Evolutionary conservation across 2,888 invertebrate genomes (phyloP).

Genomic region (Ophion ellenae): DNA sequence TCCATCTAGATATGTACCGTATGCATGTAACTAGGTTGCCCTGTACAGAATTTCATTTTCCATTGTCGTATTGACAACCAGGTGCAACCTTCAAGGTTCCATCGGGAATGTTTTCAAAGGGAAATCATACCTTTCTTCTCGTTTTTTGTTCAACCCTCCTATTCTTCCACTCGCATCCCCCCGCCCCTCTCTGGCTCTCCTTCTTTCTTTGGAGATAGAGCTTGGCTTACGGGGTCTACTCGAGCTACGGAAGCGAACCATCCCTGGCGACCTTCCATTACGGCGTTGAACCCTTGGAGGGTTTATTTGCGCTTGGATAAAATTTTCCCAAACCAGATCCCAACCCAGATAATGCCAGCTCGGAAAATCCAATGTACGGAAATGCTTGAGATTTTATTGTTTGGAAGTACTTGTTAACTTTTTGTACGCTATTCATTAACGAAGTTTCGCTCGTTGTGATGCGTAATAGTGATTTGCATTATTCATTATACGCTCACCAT

Average conservation of each 20-base stretch:
- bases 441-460: no score
- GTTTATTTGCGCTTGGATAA: neutral
- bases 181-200: conserved; percentile 23
- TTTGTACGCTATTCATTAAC: no score
- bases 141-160: conserved; percentile 44
- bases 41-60: conserved; percentile 51
- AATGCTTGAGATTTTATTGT: no score
- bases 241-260: conserved; percentile 8
- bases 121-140: conserved; percentile 40
- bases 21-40: conserved; percentile 34
- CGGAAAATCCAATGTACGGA: neutral
- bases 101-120: conserved; percentile 32
- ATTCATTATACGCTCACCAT: no score
- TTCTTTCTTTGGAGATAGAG: neutral
- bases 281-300: conserved; percentile 36
- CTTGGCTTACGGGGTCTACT: conserved; percentile 27
- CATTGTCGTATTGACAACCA: conserved; percentile 58
- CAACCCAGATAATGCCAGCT: neutral
- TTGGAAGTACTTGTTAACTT: no score
- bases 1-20: neutral
- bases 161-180: conserved; percentile 28
- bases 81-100: conserved; percentile 58
- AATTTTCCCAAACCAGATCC: conserved; percentile 2
- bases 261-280: conserved; percentile 5
- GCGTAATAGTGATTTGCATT: no score